Evolutionary conservation across 2,797 vertebrate species (phyloP).

Genomic region (Anguilla pacifica): DNA sequence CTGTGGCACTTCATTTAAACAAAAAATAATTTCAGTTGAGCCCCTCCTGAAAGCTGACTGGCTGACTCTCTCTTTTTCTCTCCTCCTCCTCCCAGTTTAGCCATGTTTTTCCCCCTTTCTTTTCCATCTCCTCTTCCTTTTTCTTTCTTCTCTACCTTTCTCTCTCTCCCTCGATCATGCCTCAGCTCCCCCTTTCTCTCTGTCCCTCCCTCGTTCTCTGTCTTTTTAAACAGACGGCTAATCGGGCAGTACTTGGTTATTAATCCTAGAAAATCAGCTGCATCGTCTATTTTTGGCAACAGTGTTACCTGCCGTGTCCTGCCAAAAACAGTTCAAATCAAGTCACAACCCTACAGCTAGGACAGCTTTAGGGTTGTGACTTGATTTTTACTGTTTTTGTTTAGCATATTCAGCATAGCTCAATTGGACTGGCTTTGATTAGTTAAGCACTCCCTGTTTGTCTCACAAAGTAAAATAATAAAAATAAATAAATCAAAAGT

Average conservation of each 20-base stretch:
- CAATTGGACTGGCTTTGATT: not conserved
- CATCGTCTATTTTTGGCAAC: slow-evolving; percentile 8
- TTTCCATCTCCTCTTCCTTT: not conserved
- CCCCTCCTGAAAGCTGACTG: not conserved
- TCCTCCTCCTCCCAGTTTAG: not conserved
- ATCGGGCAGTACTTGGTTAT: not conserved
- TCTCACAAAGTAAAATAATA: not conserved
- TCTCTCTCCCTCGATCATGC: not conserved
- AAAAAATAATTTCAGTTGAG: not conserved
- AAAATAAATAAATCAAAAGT: too few relatives aligned
- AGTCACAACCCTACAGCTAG: too few relatives aligned
- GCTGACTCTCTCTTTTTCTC: not conserved
- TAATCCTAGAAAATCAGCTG: not conserved
- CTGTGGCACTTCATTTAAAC: not conserved
- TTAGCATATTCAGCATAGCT: not conserved
- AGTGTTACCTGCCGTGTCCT: not conserved
- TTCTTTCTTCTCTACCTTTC: not conserved
- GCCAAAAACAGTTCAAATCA: not conserved
- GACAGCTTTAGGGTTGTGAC: not conserved
- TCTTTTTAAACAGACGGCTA: not conserved
- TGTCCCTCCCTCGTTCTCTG: not conserved
- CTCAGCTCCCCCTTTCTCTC: not conserved
- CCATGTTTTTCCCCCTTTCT: not conserved
- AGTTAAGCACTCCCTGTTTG: not conserved
- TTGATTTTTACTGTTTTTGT: not conserved